A percentile compares a stretch with the other conserved stretches of the same genome.
Evolutionary conservation across 2,888 invertebrate genomes (phyloP).

Genomic region (Apeira syringaria): DNA sequence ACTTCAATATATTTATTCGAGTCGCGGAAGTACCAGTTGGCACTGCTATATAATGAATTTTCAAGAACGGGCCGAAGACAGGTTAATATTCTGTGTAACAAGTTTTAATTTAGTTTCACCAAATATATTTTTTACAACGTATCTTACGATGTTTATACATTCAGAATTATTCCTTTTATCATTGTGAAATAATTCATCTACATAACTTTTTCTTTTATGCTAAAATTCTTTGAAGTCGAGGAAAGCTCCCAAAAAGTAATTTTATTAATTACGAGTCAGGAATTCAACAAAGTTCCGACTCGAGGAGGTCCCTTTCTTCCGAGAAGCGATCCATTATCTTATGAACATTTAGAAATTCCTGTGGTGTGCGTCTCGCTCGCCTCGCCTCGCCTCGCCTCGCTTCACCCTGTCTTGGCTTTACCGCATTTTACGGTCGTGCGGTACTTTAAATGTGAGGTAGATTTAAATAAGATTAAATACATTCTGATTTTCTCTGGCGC

Average conservation of each 20-base stretch:
- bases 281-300: constrained; percentile 81
- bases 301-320: constrained; percentile 78
- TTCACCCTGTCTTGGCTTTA: constrained; percentile 16
- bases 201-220: constrained; percentile 82
- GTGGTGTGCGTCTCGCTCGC: constrained; percentile 61
- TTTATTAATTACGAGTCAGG: constrained; percentile 84
- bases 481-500: no score
- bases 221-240: constrained; percentile 82
- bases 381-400: constrained; percentile 22
- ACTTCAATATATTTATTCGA: no score
- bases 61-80: no score
- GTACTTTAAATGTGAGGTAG: neutral
- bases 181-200: constrained; percentile 82
- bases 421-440: neutral
- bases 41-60: no score
- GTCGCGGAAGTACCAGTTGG: no score
- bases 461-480: no score
- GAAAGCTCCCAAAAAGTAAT: constrained; percentile 83
- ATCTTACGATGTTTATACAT: constrained; percentile 60
- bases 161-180: constrained; percentile 77
- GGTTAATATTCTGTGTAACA: no score
- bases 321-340: constrained; percentile 80
- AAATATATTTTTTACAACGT: constrained; percentile 10
- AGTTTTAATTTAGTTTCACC: no score
- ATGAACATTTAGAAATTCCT: constrained; percentile 82